Conservation (phyloP, 1,140 invertebrate species). For the Sitodiplosis mosellana region DNA sequence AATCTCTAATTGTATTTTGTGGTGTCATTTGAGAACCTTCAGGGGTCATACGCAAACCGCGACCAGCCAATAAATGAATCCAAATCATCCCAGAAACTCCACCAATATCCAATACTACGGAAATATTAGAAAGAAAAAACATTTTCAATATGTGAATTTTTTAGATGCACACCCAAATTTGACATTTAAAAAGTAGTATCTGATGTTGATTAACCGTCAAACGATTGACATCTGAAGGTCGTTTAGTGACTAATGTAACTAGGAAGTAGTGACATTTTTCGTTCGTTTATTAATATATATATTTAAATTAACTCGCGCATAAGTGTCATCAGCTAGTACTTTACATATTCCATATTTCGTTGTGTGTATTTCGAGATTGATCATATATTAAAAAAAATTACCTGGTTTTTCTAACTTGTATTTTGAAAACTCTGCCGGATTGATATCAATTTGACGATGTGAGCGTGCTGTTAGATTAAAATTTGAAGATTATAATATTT, state of each 20-base stretch:
- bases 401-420: conserved; percentile 74
- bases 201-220: no score
- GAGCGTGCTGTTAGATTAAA: conserved; percentile 34
- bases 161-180: no score
- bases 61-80: conserved; percentile 76
- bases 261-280: no score
- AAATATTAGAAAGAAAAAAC: neutral
- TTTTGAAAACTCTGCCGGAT: conserved; percentile 82
- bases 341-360: no score
- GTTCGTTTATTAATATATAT: no score
- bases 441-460: conserved; percentile 63
- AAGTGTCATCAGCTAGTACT: neutral
- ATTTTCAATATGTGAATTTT: no score
- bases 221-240: no score
- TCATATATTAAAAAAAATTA: conserved; percentile 27
- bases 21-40: conserved; percentile 34
- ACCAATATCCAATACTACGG: conserved; percentile 26
- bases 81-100: conserved; percentile 77
- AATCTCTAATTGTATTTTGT: conserved; percentile 33
- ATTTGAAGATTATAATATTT: no score
- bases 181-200: no score
- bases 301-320: no score
- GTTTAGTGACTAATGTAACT: no score
- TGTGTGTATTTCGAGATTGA: no score
- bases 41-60: conserved; percentile 63